Evolutionary conservation across 2,888 invertebrate genomes (phyloP).

Genomic region (Peribatodes rhomboidaria): DNA sequence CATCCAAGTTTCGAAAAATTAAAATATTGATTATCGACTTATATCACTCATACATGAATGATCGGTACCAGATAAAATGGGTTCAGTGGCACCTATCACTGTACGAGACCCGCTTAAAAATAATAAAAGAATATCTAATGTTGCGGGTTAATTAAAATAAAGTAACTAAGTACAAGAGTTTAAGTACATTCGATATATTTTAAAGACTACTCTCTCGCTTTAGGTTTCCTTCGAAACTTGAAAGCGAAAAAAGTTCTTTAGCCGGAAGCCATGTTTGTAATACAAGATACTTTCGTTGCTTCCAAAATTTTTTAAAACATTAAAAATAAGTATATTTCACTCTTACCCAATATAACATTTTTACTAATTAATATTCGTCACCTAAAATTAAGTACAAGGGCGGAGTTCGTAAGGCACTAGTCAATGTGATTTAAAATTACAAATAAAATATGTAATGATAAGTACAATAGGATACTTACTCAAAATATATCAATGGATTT

Average conservation of each 20-base stretch:
- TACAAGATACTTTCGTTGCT: neutral
- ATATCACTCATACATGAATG: no score
- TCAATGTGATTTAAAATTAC: conserved; percentile 11
- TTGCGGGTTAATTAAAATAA: neutral
- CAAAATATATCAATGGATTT: conserved; percentile 14
- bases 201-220: conserved; percentile 66
- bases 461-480: conserved; percentile 34
- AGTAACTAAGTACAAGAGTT: conserved; percentile 40
- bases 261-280: conserved; percentile 4
- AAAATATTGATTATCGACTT: neutral
- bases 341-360: neutral
- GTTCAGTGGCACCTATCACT: neutral
- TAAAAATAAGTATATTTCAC: conserved; percentile 7
- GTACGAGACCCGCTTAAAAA: neutral
- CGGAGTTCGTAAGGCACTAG: conserved; percentile 36
- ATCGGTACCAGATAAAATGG: neutral
- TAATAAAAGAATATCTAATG: neutral
- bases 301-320: neutral
- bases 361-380: conserved; percentile 17
- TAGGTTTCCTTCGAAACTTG: conserved; percentile 75
- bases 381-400: conserved; percentile 32
- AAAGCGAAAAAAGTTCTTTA: conserved; percentile 66
- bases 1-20: conserved; percentile 18
- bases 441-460: conserved; percentile 12
- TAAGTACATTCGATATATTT: conserved; percentile 37